These are phyloP conservation scores for Lates calcarifer DNA, from an alignment of 2,113 vertebrate genomes.

Conservation along the genomic window DNA sequence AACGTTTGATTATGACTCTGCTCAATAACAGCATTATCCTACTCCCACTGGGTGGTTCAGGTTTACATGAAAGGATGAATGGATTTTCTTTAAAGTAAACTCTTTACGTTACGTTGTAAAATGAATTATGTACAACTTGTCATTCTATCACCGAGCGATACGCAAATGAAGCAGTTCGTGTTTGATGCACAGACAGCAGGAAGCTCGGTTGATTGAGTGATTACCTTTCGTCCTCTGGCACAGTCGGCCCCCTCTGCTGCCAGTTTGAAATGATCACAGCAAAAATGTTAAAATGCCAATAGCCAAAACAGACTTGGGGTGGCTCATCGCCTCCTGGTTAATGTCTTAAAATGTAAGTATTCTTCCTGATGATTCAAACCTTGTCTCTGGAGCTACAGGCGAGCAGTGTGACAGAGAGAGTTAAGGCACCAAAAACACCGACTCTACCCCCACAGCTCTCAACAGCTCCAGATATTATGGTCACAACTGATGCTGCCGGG, in stretches of 20 bases:
- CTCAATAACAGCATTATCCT: not conserved
- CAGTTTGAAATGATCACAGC: slow-evolving; percentile 37
- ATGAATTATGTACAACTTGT: slow-evolving; percentile 4
- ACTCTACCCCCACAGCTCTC: not conserved
- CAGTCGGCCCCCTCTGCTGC: slow-evolving; percentile 7
- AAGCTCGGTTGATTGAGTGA: too few species aligned
- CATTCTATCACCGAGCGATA: not conserved
- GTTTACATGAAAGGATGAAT: not conserved
- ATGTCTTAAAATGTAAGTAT: slow-evolving; percentile 9
- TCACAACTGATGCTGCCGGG: not conserved
- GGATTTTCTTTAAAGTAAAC: not conserved
- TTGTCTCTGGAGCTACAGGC: slow-evolving; percentile 9
- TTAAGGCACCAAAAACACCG: not conserved
- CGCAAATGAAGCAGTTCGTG: slow-evolving; percentile 14
- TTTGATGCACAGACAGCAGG: too few species aligned
- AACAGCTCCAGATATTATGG: not conserved
- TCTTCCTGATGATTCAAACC: slow-evolving; percentile 13
- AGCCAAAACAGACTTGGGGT: slow-evolving; percentile 23
- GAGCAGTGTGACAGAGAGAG: slow-evolving; percentile 1
- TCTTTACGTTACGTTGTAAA: not conserved
- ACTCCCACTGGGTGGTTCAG: not conserved
- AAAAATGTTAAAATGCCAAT: slow-evolving; percentile 40
- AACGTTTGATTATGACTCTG: not conserved
- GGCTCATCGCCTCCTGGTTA: slow-evolving; percentile 6
- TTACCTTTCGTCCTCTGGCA: too few species aligned